A percentile compares a stretch with the other conserved stretches of the same genome.
Evolutionary conservation across 2,113 vertebrate species (phyloP).

Genomic region (Brachypodius melanocephalos): DNA sequence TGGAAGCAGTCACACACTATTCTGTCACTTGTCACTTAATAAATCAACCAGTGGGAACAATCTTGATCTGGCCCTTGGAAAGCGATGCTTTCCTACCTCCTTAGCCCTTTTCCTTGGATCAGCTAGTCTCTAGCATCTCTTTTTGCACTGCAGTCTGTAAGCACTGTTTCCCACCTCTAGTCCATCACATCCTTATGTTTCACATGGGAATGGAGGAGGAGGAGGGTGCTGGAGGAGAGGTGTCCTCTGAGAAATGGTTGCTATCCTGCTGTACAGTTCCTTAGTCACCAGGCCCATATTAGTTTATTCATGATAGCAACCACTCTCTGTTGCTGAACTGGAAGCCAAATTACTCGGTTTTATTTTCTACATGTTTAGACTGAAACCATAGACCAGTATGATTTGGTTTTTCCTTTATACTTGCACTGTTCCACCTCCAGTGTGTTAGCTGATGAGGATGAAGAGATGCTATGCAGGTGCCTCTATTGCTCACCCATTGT

Average conservation of each 20-base stretch:
- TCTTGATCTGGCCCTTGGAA: background rate
- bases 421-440: background rate
- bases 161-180: background rate
- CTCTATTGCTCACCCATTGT: background rate
- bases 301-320: background rate
- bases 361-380: constrained; percentile 12
- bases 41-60: background rate
- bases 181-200: background rate
- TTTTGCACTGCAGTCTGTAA: background rate
- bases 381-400: background rate
- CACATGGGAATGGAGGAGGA: background rate
- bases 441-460: background rate
- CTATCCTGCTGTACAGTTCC: background rate
- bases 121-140: background rate
- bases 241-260: background rate
- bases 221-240: background rate
- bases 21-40: background rate
- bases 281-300: background rate
- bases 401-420: constrained; percentile 16
- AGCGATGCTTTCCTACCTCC: background rate
- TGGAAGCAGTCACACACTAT: background rate
- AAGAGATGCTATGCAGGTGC: background rate
- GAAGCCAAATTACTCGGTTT: constrained; percentile 3
- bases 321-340: background rate
- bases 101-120: background rate